Base-by-base conservation (phyloP, 1,140 invertebrate genomes). In the Drosophila setifemur region DNA sequence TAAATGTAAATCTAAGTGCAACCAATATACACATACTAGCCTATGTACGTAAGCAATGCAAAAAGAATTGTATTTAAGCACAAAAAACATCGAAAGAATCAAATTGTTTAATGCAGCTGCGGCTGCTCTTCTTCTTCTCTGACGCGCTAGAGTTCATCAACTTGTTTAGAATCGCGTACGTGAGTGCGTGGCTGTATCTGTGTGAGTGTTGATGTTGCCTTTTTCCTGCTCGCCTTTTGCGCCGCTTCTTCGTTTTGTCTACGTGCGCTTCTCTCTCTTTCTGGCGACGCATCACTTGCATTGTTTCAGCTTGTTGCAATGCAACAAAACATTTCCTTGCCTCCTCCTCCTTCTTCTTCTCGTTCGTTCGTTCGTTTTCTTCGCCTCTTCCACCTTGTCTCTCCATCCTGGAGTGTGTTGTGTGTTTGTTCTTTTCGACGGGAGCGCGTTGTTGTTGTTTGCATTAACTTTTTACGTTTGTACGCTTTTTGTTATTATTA, bases 131-230 rank as follows among this genome's bases (percentile, higher is more conserved):
- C 61, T 66, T 29, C 60, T 64, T 64, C 58, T 64, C 78, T 43
- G 57, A 23, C 75, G 64, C 82, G 61, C 70, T 70, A 86, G 81
- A 86, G 81, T 85, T 85, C 81, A 86, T 86, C 81, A 86, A 86
- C 79, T 86, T 85, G 81, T 81, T 85, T 85, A 86, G 81, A 86
- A 81, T 81, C 72, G 70, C 76, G 66, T 81, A 79, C 82, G 75
- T 85, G 75, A 74, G 67, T 79, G 74, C 75, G 61, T 79, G 75
- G 57, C 67, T 85, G 68, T 68, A 37, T 45, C 40, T 67, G 64
- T 50, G 21, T 54, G 37, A 47, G 61, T 50, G 33, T 50, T 16
- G 57, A 60, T 82, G 42, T 66, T 82, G 73, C 53, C 78, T 63
- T 79, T 75, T 85, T 85, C 75, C 79, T 85, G 72, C 75, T 83